phyloP scores from a whole-genome alignment of 1,140 invertebrate species.

The Ridgeia piscesae region DNA sequence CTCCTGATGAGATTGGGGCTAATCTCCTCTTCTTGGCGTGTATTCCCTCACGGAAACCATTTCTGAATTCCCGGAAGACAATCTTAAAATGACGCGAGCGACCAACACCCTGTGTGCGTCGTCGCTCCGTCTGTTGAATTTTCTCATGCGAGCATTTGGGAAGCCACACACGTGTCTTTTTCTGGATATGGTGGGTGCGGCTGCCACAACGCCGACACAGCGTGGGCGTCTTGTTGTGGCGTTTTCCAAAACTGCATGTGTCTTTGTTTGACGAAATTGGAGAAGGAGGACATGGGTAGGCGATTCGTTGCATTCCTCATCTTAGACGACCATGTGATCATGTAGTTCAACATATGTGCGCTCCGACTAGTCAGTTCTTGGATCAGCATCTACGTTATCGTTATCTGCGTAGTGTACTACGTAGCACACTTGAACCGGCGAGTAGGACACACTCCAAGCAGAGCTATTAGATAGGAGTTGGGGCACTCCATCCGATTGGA shows the following conservation, averaged over 20 bases:
- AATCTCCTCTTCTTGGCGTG: slow-evolving; percentile 46
- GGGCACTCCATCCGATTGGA: too few species aligned
- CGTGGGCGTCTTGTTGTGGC: slow-evolving; percentile 99
- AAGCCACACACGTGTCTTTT: slow-evolving; percentile 96
- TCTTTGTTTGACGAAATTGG: slow-evolving; percentile 59
- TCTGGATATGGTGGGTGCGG: slow-evolving; percentile 97
- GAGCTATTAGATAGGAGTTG: too few species aligned
- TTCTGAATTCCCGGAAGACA: slow-evolving; percentile 83
- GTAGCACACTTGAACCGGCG: too few species aligned
- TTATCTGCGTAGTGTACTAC: too few species aligned
- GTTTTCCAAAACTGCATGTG: slow-evolving; percentile 99
- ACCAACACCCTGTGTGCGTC: slow-evolving; percentile 98
- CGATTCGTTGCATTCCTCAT: too few species aligned
- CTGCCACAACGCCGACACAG: slow-evolving; percentile 95
- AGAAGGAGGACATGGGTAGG: background rate
- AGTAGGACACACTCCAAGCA: too few species aligned
- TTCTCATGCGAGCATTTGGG: slow-evolving; percentile 86
- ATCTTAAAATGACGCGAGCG: slow-evolving; percentile 92
- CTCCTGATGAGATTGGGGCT: slow-evolving; percentile 35
- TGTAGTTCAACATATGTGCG: too few species aligned
- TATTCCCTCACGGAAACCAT: slow-evolving; percentile 64
- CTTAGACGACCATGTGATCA: too few species aligned
- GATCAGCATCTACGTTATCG: too few species aligned
- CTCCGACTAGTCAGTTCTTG: too few species aligned
- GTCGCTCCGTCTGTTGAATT: slow-evolving; percentile 98